Evolutionary conservation across 2,888 invertebrate species (phyloP).

Genomic region (Chrysolina oricalcia): DNA sequence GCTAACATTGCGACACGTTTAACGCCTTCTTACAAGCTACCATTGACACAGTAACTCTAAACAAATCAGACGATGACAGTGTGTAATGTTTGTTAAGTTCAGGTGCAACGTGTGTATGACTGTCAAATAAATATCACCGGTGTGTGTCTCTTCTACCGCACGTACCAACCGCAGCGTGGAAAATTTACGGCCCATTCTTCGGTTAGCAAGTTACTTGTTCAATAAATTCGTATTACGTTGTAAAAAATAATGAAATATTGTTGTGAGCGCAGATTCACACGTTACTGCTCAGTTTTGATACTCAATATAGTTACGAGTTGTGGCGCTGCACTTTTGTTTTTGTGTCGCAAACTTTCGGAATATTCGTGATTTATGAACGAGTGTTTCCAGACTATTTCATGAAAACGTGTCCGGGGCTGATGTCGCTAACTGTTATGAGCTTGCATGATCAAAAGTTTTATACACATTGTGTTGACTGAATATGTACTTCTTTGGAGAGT

Average conservation of each 20-base stretch:
- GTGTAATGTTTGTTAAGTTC: slow-evolving; percentile 26
- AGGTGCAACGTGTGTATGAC: slow-evolving; percentile 32
- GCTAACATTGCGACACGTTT: not conserved
- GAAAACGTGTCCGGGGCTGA: not conserved
- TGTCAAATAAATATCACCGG: slow-evolving; percentile 36
- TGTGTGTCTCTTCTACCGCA: slow-evolving; percentile 29
- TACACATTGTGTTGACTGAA: too few species aligned
- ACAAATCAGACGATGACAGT: slow-evolving; percentile 37
- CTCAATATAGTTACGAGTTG: slow-evolving; percentile 5
- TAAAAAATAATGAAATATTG: slow-evolving; percentile 50
- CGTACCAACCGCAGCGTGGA: slow-evolving; percentile 33
- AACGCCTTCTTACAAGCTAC: slow-evolving; percentile 15
- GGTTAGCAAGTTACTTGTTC: slow-evolving; percentile 54
- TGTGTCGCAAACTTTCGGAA: slow-evolving; percentile 7
- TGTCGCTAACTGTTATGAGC: not conserved
- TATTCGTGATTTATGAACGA: not conserved
- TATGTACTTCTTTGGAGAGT: too few species aligned
- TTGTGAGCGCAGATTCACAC: slow-evolving; percentile 42
- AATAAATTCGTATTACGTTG: slow-evolving; percentile 60
- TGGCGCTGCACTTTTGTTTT: slow-evolving; percentile 3
- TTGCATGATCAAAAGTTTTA: not conserved
- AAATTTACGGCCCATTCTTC: slow-evolving; percentile 56
- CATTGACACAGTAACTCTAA: slow-evolving; percentile 29
- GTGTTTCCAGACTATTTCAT: not conserved
- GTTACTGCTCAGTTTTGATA: slow-evolving; percentile 42